phyloP scores from a whole-genome alignment of 2,113 vertebrate species.

The Melanocharis versteri region DNA sequence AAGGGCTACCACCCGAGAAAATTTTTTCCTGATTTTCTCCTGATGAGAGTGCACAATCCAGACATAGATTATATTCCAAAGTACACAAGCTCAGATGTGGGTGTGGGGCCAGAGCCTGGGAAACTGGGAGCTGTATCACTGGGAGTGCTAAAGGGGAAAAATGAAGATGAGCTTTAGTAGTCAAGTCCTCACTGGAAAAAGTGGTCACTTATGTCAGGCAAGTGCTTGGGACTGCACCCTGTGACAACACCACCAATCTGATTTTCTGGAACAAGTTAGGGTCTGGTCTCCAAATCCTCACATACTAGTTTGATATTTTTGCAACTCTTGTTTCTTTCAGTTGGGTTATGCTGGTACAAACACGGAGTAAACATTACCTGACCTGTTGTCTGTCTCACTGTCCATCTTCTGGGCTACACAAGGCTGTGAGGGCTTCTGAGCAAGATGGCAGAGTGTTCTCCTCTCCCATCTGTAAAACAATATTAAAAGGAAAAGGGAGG shows the following conservation, averaged over 20 bases:
- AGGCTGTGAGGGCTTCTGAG: background rate
- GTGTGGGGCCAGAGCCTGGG: background rate
- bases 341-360: background rate
- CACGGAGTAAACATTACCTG: background rate
- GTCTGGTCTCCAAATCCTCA: background rate
- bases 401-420: background rate
- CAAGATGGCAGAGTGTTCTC: background rate
- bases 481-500: fast-evolving
- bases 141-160: background rate
- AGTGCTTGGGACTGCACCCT: background rate
- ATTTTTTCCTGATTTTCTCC: background rate
- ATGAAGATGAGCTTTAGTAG: background rate
- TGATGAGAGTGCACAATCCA: background rate
- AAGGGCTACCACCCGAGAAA: background rate
- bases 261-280: background rate
- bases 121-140: background rate
- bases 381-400: background rate
- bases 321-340: background rate
- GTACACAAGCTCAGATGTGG: fast-evolving
- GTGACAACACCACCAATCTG: fast-evolving
- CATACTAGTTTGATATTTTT: background rate
- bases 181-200: background rate
- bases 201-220: fast-evolving
- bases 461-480: background rate
- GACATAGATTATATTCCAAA: background rate